A percentile compares a stretch with the other conserved stretches of the same genome.
phyloP scores from a whole-genome alignment of 2,888 invertebrate genomes.

The Rhagonycha fulva region DNA sequence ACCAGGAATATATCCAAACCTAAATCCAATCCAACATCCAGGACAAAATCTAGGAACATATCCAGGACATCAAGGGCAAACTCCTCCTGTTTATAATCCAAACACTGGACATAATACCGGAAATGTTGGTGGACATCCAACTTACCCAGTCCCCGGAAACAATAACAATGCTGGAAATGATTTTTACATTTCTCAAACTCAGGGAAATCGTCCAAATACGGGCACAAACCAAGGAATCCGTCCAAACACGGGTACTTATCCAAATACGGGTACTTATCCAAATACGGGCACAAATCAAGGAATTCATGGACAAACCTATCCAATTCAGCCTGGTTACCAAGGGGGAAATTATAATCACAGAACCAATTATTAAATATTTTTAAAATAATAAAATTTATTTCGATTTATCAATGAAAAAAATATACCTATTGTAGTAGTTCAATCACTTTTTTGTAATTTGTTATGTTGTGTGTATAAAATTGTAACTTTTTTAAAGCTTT shows the following conservation, averaged over 20 bases:
- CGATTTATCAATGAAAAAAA: neutral
- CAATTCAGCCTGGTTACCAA: neutral
- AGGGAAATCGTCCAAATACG: neutral
- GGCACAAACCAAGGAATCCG: neutral
- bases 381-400: neutral
- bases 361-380: neutral
- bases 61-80: neutral
- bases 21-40: neutral
- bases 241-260: neutral
- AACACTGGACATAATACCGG: neutral
- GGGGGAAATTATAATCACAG: neutral
- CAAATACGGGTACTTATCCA: neutral
- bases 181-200: neutral
- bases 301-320: neutral
- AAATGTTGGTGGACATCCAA: neutral
- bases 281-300: neutral
- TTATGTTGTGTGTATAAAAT: too few species aligned
- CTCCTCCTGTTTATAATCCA: neutral
- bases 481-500: too few species aligned
- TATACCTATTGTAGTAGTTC: too few species aligned
- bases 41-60: neutral
- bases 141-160: neutral
- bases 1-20: neutral
- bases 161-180: neutral
- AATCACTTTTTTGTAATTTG: too few species aligned